A percentile compares a stretch with the other conserved stretches of the same genome.
Evolutionary conservation across 2,797 vertebrate genomes (phyloP).

Genomic region (Pogoniulus pusillus): DNA sequence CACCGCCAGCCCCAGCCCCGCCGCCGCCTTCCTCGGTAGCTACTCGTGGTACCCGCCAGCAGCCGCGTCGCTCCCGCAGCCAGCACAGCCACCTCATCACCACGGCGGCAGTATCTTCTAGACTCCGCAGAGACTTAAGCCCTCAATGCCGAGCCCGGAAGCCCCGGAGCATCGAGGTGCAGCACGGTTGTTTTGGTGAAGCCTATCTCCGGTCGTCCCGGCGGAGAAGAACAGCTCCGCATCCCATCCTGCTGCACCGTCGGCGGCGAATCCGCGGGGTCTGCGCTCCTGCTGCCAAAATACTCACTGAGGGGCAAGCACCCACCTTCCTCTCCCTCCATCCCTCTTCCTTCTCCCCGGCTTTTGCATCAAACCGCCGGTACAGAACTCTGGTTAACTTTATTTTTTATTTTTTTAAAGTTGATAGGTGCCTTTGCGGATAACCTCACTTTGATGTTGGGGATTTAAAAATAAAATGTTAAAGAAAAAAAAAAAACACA

Average conservation of each 20-base stretch:
- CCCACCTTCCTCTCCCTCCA: not conserved
- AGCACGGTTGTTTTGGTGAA: slow-evolving; percentile 17
- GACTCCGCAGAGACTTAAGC: slow-evolving; percentile 2
- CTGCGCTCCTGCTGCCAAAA: not conserved
- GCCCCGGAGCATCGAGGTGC: not conserved
- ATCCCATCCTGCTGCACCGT: too few relatives aligned
- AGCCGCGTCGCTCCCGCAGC: slow-evolving; percentile 81
- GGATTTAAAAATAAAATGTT: slow-evolving; percentile 74
- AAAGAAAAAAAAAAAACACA: slow-evolving; percentile 44
- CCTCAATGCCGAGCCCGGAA: not conserved
- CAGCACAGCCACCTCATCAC: slow-evolving; percentile 70
- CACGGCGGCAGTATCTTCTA: slow-evolving; percentile 80
- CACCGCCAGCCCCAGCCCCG: slow-evolving; percentile 85
- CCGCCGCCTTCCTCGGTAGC: slow-evolving; percentile 89
- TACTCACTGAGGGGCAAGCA: not conserved
- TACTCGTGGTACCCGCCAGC: slow-evolving; percentile 94
- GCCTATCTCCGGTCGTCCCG: not conserved
- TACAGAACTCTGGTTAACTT: slow-evolving; percentile 87
- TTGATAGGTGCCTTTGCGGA: slow-evolving; percentile 93
- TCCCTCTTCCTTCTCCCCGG: not conserved
- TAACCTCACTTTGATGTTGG: slow-evolving; percentile 90
- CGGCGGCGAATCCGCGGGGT: not conserved
- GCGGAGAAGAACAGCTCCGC: not conserved
- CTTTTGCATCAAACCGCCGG: slow-evolving; percentile 78
- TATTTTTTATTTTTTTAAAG: slow-evolving; percentile 82